Evolutionary conservation across 37 sponge, comb jelly and placozoan species (phyloP).

Genomic region (Diacarnus erythraeanus): DNA sequence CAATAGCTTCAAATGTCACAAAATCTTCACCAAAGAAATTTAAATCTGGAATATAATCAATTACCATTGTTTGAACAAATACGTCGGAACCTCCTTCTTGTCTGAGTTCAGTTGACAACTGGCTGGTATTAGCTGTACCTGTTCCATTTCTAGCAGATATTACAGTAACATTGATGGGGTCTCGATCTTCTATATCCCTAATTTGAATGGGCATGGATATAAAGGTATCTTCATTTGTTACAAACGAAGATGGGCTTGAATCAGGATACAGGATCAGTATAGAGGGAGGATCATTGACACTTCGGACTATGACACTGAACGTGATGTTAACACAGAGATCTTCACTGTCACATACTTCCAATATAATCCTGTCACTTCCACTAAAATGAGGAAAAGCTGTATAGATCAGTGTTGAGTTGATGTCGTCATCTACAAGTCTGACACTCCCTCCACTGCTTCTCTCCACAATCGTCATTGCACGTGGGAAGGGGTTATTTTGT

Average conservation of each 20-base stretch:
- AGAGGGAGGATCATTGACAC: slow-evolving; percentile 76
- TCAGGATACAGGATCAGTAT: slow-evolving; percentile 24
- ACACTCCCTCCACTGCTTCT: background rate
- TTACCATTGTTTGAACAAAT: slow-evolving; percentile 34
- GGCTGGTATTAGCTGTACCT: slow-evolving; percentile 8
- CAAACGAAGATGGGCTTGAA: background rate
- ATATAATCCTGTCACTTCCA: slow-evolving; percentile 32
- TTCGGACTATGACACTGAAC: slow-evolving; percentile 45
- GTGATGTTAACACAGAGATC: slow-evolving; percentile 31
- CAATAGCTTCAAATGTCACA: slow-evolving; percentile 54
- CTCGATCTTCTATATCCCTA: slow-evolving; percentile 51
- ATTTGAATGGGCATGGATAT: slow-evolving; percentile 40
- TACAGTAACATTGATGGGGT: slow-evolving; percentile 19
- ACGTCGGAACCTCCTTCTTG: slow-evolving; percentile 8
- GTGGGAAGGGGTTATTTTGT: slow-evolving; percentile 31
- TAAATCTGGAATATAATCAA: slow-evolving; percentile 71
- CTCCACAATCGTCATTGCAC: background rate
- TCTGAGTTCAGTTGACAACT: background rate
- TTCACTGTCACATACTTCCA: slow-evolving; percentile 72
- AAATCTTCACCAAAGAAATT: slow-evolving; percentile 70
- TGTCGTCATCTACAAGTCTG: background rate
- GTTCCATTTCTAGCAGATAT: slow-evolving; percentile 35
- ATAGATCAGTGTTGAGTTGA: slow-evolving; percentile 8
- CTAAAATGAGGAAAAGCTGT: slow-evolving; percentile 35
- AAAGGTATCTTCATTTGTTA: slow-evolving; percentile 59